phyloP scores from a whole-genome alignment of 1,140 invertebrate species.

The Aradophagus sp. region DNA sequence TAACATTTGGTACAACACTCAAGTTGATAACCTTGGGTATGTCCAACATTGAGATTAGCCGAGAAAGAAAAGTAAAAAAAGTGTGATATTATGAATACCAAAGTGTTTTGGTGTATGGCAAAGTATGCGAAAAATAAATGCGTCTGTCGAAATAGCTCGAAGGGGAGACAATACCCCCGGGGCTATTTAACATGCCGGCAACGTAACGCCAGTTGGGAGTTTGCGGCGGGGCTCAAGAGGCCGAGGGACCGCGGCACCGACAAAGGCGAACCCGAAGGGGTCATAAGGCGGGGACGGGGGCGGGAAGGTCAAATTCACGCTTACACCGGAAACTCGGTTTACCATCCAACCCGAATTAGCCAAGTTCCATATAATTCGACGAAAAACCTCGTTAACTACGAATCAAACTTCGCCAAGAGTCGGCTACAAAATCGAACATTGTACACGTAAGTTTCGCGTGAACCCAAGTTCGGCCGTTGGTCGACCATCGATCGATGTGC shows the following conservation, averaged over 20 bases:
- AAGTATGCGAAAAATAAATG: conserved; percentile 46
- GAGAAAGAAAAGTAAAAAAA: too few relatives aligned
- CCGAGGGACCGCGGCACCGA: conserved; percentile 14
- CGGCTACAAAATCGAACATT: conserved; percentile 11
- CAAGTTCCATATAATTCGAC: conserved; percentile 28
- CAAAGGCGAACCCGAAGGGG: conserved; percentile 20
- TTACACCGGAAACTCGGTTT: conserved; percentile 7
- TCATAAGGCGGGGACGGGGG: conserved; percentile 14
- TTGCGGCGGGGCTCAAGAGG: conserved; percentile 31
- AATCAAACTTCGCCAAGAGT: conserved; percentile 26
- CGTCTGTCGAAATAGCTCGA: conserved; percentile 29
- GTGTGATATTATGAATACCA: conserved; percentile 28
- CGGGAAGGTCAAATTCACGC: conserved; percentile 40
- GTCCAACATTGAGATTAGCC: conserved; percentile 24
- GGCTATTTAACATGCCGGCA: conserved; percentile 54
- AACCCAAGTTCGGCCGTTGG: conserved; percentile 17
- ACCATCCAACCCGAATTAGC: conserved; percentile 24
- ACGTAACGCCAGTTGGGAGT: conserved; percentile 27
- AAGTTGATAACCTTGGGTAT: too few relatives aligned
- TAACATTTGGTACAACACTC: too few relatives aligned
- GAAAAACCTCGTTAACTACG: conserved; percentile 39
- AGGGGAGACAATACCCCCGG: conserved; percentile 44
- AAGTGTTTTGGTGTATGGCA: conserved; percentile 9
- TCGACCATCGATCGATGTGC: conserved; percentile 6
- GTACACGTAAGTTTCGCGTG: too few relatives aligned